Evolutionary conservation across 2,113 vertebrate species (phyloP).

Genomic region (Syrmaticus mikado): DNA sequence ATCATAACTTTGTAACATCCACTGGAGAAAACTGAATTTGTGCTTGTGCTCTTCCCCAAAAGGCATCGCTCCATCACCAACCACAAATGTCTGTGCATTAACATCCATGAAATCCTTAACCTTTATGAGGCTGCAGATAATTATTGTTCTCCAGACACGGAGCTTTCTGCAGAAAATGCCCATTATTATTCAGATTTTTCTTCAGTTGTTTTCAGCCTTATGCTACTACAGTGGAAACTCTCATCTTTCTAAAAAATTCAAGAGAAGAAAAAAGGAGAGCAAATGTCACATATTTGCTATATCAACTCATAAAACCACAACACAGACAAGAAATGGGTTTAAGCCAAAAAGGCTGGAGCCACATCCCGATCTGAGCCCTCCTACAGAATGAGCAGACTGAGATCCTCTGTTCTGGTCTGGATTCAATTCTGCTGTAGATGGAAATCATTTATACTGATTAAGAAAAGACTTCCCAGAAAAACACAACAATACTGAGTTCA

Average conservation of each 20-base stretch:
- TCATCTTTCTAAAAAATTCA: conserved; percentile 34
- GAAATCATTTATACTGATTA: conserved; percentile 31
- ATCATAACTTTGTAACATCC: not conserved
- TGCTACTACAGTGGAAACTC: not conserved
- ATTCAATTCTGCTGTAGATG: conserved; percentile 52
- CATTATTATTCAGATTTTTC: not conserved
- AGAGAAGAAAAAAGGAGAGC: conserved; percentile 50
- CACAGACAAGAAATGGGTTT: conserved; percentile 56
- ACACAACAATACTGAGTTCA: not conserved
- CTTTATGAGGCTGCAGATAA: conserved; percentile 43
- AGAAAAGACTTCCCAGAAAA: conserved; percentile 48
- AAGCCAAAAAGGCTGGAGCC: conserved; percentile 52
- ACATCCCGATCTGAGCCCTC: conserved; percentile 25
- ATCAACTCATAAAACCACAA: conserved; percentile 73
- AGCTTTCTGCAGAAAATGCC: conserved; percentile 28
- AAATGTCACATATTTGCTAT: conserved; percentile 73
- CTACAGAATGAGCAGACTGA: conserved; percentile 55
- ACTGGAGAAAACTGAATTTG: not conserved
- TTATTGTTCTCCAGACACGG: not conserved
- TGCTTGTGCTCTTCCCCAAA: not conserved
- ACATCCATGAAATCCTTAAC: conserved; percentile 11
- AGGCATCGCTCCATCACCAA: not conserved
- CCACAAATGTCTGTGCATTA: conserved; percentile 6
- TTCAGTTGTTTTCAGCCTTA: conserved; percentile 36
- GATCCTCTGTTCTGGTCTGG: conserved; percentile 64